A percentile compares a stretch with the other conserved stretches of the same genome.
phyloP scores from a whole-genome alignment of 2,888 invertebrate genomes.

The Drosophila longiperda region DNA sequence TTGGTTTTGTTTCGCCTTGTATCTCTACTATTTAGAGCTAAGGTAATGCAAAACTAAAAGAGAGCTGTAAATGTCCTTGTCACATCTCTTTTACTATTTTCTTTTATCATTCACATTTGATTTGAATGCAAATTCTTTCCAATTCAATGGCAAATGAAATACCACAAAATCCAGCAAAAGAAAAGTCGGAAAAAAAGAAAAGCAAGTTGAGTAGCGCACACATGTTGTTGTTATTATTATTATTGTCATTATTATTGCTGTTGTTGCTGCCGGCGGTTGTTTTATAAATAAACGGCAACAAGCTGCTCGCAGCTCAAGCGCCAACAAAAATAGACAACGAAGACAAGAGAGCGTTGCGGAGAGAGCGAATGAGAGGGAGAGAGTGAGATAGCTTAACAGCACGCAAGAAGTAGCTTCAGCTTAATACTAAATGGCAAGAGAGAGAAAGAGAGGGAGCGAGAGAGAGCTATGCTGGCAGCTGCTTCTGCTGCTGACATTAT shows the following conservation, averaged over 20 bases:
- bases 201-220: constrained; percentile 38
- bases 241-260: constrained; percentile 26
- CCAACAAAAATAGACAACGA: constrained; percentile 60
- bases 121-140: constrained; percentile 46
- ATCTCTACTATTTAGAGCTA: neutral
- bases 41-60: neutral
- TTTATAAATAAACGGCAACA: constrained; percentile 73
- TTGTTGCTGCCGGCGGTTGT: constrained; percentile 51
- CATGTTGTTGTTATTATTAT: constrained; percentile 37
- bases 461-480: neutral
- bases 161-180: constrained; percentile 57
- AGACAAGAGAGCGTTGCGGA: constrained; percentile 8
- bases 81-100: neutral
- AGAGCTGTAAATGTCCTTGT: constrained; percentile 16
- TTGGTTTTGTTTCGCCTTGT: neutral
- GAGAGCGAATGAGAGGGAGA: neutral
- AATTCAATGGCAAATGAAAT: constrained; percentile 60
- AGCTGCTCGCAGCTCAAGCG: constrained; percentile 65
- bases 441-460: neutral
- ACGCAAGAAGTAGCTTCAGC: neutral
- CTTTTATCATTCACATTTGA: constrained; percentile 28
- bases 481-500: neutral
- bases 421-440: neutral
- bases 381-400: neutral
- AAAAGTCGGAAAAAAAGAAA: constrained; percentile 16